Evolutionary conservation across 1,140 invertebrate genomes (phyloP).

Genomic region (Pogonus chalceus): DNA sequence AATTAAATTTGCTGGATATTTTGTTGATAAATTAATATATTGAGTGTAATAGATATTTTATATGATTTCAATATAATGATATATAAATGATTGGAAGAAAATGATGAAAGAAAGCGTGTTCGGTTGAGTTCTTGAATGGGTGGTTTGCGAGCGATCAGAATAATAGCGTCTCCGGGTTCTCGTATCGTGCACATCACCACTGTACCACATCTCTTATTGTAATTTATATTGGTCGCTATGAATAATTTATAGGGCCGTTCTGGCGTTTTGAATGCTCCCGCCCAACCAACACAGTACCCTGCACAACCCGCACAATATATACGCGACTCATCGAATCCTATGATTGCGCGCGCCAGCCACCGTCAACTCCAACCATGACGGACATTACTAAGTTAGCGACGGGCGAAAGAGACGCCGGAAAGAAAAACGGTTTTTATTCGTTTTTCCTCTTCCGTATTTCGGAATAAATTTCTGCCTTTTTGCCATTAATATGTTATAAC

Average conservation of each 20-base stretch:
- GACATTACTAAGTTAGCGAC: not conserved
- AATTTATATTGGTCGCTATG: constrained; percentile 4
- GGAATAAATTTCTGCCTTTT: constrained; percentile 1
- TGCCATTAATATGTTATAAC: too few species aligned
- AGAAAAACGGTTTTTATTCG: not conserved
- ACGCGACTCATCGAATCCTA: not conserved
- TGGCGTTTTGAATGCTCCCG: not conserved
- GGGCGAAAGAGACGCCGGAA: too few species aligned
- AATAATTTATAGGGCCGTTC: not conserved
- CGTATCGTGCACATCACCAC: not conserved
- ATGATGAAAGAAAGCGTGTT: not conserved
- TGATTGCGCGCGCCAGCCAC: not conserved
- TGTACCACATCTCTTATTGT: constrained; percentile 1
- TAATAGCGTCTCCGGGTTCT: not conserved
- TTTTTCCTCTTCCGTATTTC: not conserved
- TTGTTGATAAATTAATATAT: too few species aligned
- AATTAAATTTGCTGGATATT: too few species aligned
- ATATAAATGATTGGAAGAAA: not conserved
- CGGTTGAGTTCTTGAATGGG: not conserved
- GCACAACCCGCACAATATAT: too few species aligned
- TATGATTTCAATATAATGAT: not conserved
- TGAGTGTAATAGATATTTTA: not conserved
- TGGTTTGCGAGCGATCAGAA: not conserved
- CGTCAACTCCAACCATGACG: too few species aligned
- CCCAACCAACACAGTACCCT: too few species aligned